Evolutionary conservation across 2,797 vertebrate genomes (phyloP), one percentile per base, ranked within the genome.

Genomic region (Chloroceryle inda): DNA sequence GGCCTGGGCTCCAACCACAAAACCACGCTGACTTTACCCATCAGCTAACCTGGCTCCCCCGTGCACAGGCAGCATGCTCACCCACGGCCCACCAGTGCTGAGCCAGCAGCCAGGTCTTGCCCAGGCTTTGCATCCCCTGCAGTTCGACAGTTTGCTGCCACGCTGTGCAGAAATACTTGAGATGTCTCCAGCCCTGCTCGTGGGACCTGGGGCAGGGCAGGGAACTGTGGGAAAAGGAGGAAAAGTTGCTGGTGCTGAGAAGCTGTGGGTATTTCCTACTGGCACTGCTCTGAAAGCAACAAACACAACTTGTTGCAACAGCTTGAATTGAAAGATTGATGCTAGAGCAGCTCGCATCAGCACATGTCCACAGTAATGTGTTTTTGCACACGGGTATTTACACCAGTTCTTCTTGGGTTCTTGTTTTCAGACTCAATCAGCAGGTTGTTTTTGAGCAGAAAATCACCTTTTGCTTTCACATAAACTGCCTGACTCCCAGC

Each of bases 401-500:
- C 44, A 42, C 21, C 8, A 2, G 6, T 35, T 50, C n/a, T 52
- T 42, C 64, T 29, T 42, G 11, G 11, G 11, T 38, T 53, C 37
- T 64, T 83, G 26, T 42, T 84, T 88, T 55, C 63, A 76, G 37
- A 1, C 22, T 77, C 6, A 1, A 82, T 55, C 55, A 88, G 56
- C 49, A 59, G 49, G 66, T 76, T 59, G 31, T 73, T 82, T 92
- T 12, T 47, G 44, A 87, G 75, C 6, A 3, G 35, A 88, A 37
- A 71, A 79, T 69, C 92, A 72, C 81, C 89, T 92, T 94, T 87
- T 93, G 49, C 63, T 91, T 96, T 77, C 62, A 47, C 61, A 38
- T 11, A 16, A 67, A 76, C 61, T 2, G 1, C 72, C 64, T 85
- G 92, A 82, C 74, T 87, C 50, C 38, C 84, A 63, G 52, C 31